Conservation (phyloP, 2,888 invertebrate species). For the Melanchra persicariae region DNA sequence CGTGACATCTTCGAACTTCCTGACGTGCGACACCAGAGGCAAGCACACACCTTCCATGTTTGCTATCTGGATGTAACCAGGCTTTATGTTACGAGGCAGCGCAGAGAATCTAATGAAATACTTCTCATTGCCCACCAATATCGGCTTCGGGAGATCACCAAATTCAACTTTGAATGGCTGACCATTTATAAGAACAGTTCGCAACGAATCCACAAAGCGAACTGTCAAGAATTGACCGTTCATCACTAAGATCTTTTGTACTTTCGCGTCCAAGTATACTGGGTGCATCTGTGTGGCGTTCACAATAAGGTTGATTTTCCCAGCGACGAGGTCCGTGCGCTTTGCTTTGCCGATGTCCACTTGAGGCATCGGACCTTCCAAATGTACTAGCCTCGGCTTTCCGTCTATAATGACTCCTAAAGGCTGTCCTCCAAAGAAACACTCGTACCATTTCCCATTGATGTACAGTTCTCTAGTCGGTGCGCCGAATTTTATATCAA, state of each 20-base stretch:
- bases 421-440: conserved; percentile 97
- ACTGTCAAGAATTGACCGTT: conserved; percentile 94
- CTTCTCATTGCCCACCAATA: conserved; percentile 93
- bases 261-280: conserved; percentile 95
- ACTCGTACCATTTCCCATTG: conserved; percentile 97
- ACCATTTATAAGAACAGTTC: conserved; percentile 95
- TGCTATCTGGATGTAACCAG: conserved; percentile 93
- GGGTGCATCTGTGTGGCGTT: conserved; percentile 95
- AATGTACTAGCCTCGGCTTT: conserved; percentile 94
- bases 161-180: conserved; percentile 95
- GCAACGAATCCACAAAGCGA: conserved; percentile 94
- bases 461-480: conserved; percentile 97
- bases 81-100: conserved; percentile 93
- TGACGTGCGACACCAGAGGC: conserved; percentile 60
- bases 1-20: conserved; percentile 66
- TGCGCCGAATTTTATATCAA: conserved; percentile 96
- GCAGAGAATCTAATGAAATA: conserved; percentile 96
- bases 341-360: conserved; percentile 96
- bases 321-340: conserved; percentile 95
- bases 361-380: conserved; percentile 98
- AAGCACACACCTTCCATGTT: conserved; percentile 92
- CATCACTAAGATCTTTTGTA: conserved; percentile 95
- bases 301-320: conserved; percentile 95
- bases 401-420: conserved; percentile 95
- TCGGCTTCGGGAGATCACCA: conserved; percentile 95